These are phyloP conservation scores for Tetrax tetrax DNA, from an alignment of 2,113 vertebrate species.

Conservation along the genomic window DNA sequence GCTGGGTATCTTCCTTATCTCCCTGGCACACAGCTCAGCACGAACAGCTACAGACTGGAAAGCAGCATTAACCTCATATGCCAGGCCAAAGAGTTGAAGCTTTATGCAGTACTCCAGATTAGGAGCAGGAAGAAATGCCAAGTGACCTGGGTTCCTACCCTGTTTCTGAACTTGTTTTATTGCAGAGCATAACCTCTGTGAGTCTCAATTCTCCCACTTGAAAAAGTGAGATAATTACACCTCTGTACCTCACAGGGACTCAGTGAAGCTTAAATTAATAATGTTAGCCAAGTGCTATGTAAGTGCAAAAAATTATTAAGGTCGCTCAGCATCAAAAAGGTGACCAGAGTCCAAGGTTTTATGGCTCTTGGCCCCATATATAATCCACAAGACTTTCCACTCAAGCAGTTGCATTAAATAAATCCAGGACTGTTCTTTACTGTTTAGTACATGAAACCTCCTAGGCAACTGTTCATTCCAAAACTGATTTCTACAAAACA, in stretches of 20 bases:
- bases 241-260: background rate
- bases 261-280: conserved; percentile 21
- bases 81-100: background rate
- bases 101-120: background rate
- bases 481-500: background rate
- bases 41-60: background rate
- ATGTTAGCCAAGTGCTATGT: conserved; percentile 21
- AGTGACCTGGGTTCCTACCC: background rate
- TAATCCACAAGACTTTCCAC: background rate
- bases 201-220: background rate
- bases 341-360: background rate
- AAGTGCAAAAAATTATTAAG: conserved; percentile 39
- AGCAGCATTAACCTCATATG: background rate
- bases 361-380: background rate
- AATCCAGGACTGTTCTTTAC: background rate
- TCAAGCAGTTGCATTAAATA: background rate
- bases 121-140: background rate
- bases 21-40: background rate
- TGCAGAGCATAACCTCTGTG: background rate
- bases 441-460: background rate
- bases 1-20: background rate
- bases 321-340: background rate
- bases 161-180: conserved; percentile 26
- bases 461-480: background rate
- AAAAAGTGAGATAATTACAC: conserved; percentile 47